Percentiles rank a stretch among this genome's conserved stretches.
phyloP scores from a whole-genome alignment of 2,797 vertebrate species.

The Podarcis siculus region DNA sequence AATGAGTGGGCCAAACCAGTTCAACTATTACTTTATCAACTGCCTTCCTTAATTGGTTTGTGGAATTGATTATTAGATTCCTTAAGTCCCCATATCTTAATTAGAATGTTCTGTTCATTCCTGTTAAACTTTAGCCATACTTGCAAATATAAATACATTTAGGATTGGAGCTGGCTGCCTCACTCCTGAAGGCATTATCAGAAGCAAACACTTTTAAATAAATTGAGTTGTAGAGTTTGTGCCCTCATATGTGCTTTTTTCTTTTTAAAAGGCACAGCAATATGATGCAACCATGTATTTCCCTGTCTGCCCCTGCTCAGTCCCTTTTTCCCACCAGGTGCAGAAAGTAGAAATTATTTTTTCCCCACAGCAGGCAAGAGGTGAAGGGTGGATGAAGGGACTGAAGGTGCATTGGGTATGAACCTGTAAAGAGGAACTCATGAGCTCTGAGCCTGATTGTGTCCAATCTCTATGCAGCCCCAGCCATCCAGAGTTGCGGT shows the following conservation, averaged over 20 bases:
- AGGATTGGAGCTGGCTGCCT: not conserved
- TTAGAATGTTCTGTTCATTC: not conserved
- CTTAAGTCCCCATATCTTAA: not conserved
- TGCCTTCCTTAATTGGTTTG: not conserved
- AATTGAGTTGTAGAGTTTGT: not conserved
- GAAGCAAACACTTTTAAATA: not conserved
- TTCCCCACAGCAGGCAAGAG: not conserved
- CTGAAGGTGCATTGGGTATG: too few relatives aligned
- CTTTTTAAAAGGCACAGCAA: not conserved
- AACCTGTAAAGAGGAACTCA: too few relatives aligned
- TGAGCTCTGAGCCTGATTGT: too few relatives aligned
- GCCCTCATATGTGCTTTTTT: not conserved
- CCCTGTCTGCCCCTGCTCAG: not conserved
- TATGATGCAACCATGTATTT: not conserved
- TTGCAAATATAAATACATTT: not conserved
- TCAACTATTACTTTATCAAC: not conserved
- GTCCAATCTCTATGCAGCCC: too few relatives aligned
- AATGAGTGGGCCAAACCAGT: not conserved
- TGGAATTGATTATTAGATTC: not conserved
- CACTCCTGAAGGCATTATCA: not conserved
- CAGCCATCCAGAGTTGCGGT: too few relatives aligned
- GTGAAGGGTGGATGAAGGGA: not conserved
- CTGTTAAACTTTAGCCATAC: not conserved
- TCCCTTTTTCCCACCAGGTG: not conserved
- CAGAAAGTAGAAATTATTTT: not conserved